These are phyloP conservation scores for Pogoniulus pusillus DNA, from an alignment of 2,797 vertebrate genomes.

Conservation along the genomic window DNA sequence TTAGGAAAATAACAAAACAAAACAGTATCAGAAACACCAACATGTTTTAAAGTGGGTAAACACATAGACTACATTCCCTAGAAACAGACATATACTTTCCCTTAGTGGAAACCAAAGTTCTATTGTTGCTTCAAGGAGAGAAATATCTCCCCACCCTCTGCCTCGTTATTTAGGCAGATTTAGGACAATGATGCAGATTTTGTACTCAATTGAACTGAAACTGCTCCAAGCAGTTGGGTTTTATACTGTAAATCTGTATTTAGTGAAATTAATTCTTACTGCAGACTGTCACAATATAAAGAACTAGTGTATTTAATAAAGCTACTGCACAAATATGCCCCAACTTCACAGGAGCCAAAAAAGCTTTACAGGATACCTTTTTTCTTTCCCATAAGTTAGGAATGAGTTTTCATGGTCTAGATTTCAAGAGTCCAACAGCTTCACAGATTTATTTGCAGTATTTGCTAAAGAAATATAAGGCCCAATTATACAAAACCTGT, in stretches of 20 bases:
- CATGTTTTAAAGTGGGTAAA: conserved; percentile 64
- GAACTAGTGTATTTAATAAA: conserved; percentile 58
- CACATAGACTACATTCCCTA: conserved; percentile 56
- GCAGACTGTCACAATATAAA: conserved; percentile 45
- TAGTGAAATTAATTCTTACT: conserved; percentile 54
- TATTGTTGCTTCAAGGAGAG: conserved; percentile 46
- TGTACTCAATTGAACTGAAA: conserved; percentile 44
- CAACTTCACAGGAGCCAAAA: conserved; percentile 37
- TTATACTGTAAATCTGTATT: background rate
- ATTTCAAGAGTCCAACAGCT: background rate
- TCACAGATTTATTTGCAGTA: background rate
- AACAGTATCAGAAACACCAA: conserved; percentile 69
- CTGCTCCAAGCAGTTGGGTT: conserved; percentile 44
- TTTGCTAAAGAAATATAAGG: conserved; percentile 13
- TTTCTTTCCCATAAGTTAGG: background rate
- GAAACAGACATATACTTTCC: conserved; percentile 30
- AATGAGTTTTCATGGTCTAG: background rate
- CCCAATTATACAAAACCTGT: background rate
- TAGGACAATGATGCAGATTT: conserved; percentile 65
- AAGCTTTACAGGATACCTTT: conserved; percentile 52
- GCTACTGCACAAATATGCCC: conserved; percentile 53
- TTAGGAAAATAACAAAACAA: conserved; percentile 38
- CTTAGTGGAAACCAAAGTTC: conserved; percentile 36
- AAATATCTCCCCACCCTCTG: background rate
- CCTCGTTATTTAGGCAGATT: conserved; percentile 56